phyloP scores from a whole-genome alignment of 2,888 invertebrate genomes.

The Drosophila hamatofila region DNA sequence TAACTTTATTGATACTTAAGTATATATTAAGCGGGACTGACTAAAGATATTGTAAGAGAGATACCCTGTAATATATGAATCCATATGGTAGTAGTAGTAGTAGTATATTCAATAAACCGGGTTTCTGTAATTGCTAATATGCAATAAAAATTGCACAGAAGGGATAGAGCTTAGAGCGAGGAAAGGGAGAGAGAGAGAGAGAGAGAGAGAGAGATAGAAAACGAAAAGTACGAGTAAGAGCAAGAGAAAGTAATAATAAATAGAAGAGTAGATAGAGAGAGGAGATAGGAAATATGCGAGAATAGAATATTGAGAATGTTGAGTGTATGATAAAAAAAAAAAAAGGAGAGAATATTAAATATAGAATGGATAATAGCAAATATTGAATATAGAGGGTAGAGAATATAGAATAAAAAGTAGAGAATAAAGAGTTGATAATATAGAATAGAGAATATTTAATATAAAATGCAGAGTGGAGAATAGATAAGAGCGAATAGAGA shows the following conservation, averaged over 20 bases:
- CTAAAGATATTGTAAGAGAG: background rate
- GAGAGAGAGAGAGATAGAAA: background rate
- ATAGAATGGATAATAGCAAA: no score
- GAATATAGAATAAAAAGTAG: background rate
- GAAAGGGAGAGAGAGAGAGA: no score
- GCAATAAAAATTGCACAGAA: no score
- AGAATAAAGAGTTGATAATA: background rate
- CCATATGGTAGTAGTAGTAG: no score
- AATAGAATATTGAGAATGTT: background rate
- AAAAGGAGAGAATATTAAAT: no score
- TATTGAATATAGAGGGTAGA: background rate
- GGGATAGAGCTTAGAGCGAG: no score
- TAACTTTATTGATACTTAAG: slow-evolving; percentile 49
- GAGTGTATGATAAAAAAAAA: background rate
- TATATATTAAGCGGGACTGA: slow-evolving; percentile 14
- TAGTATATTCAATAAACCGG: no score
- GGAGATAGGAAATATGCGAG: background rate
- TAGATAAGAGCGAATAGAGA: background rate
- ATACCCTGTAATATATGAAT: slow-evolving; percentile 2
- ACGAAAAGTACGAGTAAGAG: background rate
- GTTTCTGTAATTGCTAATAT: no score
- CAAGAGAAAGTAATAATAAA: background rate
- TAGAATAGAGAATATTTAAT: background rate
- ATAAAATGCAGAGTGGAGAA: background rate
- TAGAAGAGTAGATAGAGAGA: no score